Base-by-base conservation (phyloP, 2,797 vertebrate species). In the Danio albolineatus region DNA sequence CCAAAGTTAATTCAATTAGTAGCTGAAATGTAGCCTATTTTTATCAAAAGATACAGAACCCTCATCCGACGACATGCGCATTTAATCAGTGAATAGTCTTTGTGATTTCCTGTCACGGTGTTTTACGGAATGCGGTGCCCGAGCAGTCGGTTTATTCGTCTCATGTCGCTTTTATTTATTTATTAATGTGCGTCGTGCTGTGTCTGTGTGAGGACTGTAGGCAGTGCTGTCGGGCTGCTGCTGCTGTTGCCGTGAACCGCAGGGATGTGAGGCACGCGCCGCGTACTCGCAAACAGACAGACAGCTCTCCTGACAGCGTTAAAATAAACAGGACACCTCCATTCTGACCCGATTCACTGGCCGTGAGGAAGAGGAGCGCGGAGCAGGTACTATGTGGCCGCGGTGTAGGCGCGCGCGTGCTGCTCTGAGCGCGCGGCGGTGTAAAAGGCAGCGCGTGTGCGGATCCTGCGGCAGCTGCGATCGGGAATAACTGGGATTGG, bases 171-270 rank as follows among this genome's bases (percentile, higher is more conserved):
- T 48, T 48, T 38, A 77, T 67, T 53, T 67, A 13, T 57, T 17
- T 44, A 56, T 57, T 57, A 28, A 19, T 4, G 4, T 17, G 65
- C 38, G 67, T 54, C 81, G 56, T 90, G 91, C 85, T 28, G 88
- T 93, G 89, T 90, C 88, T 85, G 91, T 90, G 87, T 89, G 87
- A 89, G 82, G 86, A 83, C 92, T 87, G 90, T 90, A 93, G 92
- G 92, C 90, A 90, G 91, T 89, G 91, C 91, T 92, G 89, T 92
- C 84, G 89, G 87, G 82, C 89, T 86, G 53, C 21, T 46, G 61
- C 67, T 54, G 57, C 79, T 53, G 76, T 65, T 78, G 82, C 88
- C 76, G 85, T 54, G 62, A 80, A 86, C 87, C 80, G 86, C 90
- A 86, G 86, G 89, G 86, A 88, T 85, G 87, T 85, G 84, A 80